Percentiles rank a stretch among this genome's conserved stretches.
These are phyloP conservation scores for Coelinius sp. DNA, from an alignment of 2,888 invertebrate genomes.

Conservation along the genomic window DNA sequence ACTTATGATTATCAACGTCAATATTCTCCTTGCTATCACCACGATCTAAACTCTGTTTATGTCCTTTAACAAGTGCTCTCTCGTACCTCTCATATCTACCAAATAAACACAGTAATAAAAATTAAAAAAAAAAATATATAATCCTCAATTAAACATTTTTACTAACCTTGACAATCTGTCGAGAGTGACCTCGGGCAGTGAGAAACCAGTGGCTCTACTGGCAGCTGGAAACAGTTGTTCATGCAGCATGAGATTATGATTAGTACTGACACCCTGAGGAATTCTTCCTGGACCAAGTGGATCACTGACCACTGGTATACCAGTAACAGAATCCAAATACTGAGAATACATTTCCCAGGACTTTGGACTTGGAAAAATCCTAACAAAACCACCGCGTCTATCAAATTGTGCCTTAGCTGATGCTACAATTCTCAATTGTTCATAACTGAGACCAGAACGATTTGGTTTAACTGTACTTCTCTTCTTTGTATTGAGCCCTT, in stretches of 20 bases:
- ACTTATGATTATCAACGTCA: slow-evolving; percentile 72
- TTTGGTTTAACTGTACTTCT: slow-evolving; percentile 62
- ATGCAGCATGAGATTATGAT: slow-evolving; percentile 84
- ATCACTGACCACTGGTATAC: slow-evolving; percentile 77
- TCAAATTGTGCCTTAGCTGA: slow-evolving; percentile 85
- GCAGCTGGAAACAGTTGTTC: slow-evolving; percentile 80
- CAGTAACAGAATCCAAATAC: slow-evolving; percentile 82
- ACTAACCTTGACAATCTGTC: slow-evolving; percentile 66
- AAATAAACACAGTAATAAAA: neutral
- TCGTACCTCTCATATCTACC: slow-evolving; percentile 75
- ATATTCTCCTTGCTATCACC: slow-evolving; percentile 66
- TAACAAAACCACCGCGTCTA: slow-evolving; percentile 88
- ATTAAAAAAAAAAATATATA: slow-evolving; percentile 10
- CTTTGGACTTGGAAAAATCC: slow-evolving; percentile 92
- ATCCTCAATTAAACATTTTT: neutral
- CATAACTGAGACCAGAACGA: slow-evolving; percentile 76
- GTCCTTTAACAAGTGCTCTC: slow-evolving; percentile 73
- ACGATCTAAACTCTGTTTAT: slow-evolving; percentile 68
- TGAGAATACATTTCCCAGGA: slow-evolving; percentile 88
- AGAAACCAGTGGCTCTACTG: slow-evolving; percentile 60
- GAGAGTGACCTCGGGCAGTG: slow-evolving; percentile 64
- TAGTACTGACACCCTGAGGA: slow-evolving; percentile 73
- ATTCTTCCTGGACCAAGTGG: slow-evolving; percentile 67
- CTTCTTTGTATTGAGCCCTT: slow-evolving; percentile 73
- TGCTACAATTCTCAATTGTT: slow-evolving; percentile 84